A percentile compares a stretch with the other conserved stretches of the same genome.
phyloP scores from a whole-genome alignment of 2,888 invertebrate genomes.

The Steromphala cineraria region DNA sequence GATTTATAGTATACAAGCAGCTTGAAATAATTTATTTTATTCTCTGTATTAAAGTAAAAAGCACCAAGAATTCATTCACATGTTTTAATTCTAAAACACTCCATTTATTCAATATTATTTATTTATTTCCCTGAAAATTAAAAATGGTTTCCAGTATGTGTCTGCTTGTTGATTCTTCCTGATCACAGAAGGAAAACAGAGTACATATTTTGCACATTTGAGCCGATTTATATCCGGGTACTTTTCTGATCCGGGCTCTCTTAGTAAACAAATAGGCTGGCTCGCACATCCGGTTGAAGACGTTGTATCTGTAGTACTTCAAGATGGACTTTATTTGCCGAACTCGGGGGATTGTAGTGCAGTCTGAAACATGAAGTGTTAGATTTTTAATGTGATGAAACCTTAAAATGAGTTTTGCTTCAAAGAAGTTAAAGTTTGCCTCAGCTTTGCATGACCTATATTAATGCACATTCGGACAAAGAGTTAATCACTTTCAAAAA shows the following conservation, averaged over 20 bases:
- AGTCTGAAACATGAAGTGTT: neutral
- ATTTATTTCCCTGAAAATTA: neutral
- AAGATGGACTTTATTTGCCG: neutral
- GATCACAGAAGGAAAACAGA: neutral
- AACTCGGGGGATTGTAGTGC: neutral
- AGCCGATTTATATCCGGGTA: neutral
- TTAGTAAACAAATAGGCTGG: neutral
- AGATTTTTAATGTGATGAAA: neutral
- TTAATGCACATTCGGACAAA: no score
- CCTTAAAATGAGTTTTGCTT: no score
- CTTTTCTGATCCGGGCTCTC: neutral
- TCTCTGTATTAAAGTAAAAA: no score
- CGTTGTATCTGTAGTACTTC: neutral
- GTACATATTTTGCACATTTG: neutral
- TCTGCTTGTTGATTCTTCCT: neutral
- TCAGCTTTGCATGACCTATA: no score
- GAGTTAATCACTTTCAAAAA: no score
- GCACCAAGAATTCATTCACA: no score
- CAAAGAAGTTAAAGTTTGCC: no score
- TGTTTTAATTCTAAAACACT: no score
- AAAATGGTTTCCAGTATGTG: neutral
- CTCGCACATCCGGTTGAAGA: neutral
- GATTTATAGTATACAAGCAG: no score
- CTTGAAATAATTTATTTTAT: no score
- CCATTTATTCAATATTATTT: no score